Evolutionary conservation across 2,888 invertebrate species (phyloP), one percentile per base, ranked within the genome.

Genomic region (Phrixothrix hirtus): DNA sequence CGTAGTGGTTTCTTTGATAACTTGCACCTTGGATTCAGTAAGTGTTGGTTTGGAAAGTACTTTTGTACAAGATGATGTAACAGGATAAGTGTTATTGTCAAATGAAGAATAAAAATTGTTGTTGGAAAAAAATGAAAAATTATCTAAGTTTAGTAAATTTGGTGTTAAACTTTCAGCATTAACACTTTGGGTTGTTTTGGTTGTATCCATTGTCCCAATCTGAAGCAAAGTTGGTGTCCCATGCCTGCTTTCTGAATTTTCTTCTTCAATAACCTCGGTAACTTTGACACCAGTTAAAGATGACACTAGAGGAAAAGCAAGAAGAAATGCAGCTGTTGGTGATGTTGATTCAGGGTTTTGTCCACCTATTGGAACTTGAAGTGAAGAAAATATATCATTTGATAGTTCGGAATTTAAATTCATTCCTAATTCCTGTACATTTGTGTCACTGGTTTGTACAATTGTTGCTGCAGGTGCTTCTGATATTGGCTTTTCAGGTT

Each of bases 321-420:
- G 81, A 7, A 89, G 75, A 68, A 88, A 88, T 1, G 89, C 89
- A 9, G 88, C 89, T 1, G 88, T 88, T 2, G 89, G 88, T 1
- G 88, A 88, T 39, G 83, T 81, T 1, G 83, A 82, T 64, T 83
- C 82, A 1, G 82, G 78, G 71, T 81, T 79, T 63, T 80, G 78
- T 11, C 78, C 78, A 49, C 78, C 79, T 9, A 74, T 57, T 6
- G 81, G 81, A 6, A 82, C 82, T 66, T 82, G 80, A 16, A 84
- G 71, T 4, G 82, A 80, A 0, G 82, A 81, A 65, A 83, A 83
- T 49, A 83, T 77, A 67, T 83, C 83, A 60, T 80, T 81, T 1
- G 82, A 81, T 47, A 83, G 71, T 62, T 83, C 82, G 0, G 81
- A 78, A 61, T 65, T 61, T 2, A 74, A 57, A 46, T 66, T 66